Evolutionary conservation across 2,113 vertebrate species (phyloP).

Genomic region (Phrynosoma blainvillii): DNA sequence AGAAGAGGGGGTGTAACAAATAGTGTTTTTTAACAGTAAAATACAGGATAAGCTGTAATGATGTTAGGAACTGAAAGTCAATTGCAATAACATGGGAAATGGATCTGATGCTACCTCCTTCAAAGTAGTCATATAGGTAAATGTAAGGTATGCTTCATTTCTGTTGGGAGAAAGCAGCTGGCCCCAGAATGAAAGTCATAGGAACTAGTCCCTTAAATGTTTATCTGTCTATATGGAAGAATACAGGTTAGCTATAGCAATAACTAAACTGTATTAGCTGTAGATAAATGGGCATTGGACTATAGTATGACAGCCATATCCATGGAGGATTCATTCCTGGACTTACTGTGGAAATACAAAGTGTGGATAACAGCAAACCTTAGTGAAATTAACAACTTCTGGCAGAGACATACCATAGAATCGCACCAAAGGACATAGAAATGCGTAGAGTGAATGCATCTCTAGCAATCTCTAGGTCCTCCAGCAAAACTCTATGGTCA

Average conservation of each 20-base stretch:
- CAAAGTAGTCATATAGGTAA: neutral
- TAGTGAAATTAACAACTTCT: no score
- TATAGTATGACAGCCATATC: no score
- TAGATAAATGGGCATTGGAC: no score
- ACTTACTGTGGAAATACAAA: no score
- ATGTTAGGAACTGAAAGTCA: neutral
- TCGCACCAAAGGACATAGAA: no score
- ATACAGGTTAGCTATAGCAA: neutral
- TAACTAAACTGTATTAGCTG: no score
- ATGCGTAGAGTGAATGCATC: no score
- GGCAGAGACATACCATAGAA: no score
- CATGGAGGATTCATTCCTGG: no score
- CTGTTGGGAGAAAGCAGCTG: neutral
- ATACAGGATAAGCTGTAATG: neutral
- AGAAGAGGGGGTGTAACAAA: constrained; percentile 28
- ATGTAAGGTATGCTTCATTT: neutral
- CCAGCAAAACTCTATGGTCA: no score
- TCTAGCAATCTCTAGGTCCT: no score
- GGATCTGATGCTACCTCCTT: neutral
- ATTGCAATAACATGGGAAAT: neutral
- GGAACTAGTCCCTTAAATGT: neutral
- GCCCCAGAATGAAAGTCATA: neutral
- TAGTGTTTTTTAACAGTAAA: neutral
- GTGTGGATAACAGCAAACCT: no score
- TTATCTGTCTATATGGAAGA: neutral